A percentile compares a stretch with the other conserved stretches of the same genome.
Evolutionary conservation across 2,113 vertebrate species (phyloP).

Genomic region (Podocnemis expansa): DNA sequence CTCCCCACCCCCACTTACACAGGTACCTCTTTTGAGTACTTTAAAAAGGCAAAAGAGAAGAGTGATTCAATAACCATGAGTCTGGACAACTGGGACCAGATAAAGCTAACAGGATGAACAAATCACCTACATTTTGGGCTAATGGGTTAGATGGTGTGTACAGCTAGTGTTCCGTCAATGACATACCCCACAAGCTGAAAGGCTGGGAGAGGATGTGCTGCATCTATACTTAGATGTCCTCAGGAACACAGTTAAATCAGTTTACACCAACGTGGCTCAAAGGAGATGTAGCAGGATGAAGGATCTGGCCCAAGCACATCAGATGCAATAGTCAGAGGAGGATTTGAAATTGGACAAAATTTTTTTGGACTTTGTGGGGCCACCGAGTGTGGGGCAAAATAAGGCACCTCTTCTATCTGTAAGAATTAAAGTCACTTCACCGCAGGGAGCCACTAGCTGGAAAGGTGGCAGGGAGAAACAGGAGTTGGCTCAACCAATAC

Average conservation of each 20-base stretch:
- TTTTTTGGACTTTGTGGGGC: background rate
- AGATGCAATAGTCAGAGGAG: background rate
- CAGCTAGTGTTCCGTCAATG: background rate
- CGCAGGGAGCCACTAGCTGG: background rate
- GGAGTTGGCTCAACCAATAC: too few species aligned
- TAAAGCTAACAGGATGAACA: background rate
- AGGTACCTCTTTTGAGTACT: too few species aligned
- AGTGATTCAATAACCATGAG: too few species aligned
- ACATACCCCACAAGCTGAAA: background rate
- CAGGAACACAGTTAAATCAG: background rate
- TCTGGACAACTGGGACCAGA: background rate
- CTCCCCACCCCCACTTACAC: too few species aligned
- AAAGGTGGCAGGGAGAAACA: too few species aligned
- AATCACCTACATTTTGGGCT: background rate
- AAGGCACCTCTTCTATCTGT: background rate
- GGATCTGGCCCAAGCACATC: background rate
- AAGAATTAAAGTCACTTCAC: background rate
- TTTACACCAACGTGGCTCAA: background rate
- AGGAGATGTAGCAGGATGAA: background rate
- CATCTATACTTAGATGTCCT: background rate
- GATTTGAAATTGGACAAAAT: background rate
- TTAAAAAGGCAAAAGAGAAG: too few species aligned
- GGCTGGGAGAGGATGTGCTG: background rate
- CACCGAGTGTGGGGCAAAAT: accelerated
- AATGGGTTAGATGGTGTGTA: background rate